Base-by-base conservation (phyloP, 2,888 invertebrate species). In the Catocala sponsa region DNA sequence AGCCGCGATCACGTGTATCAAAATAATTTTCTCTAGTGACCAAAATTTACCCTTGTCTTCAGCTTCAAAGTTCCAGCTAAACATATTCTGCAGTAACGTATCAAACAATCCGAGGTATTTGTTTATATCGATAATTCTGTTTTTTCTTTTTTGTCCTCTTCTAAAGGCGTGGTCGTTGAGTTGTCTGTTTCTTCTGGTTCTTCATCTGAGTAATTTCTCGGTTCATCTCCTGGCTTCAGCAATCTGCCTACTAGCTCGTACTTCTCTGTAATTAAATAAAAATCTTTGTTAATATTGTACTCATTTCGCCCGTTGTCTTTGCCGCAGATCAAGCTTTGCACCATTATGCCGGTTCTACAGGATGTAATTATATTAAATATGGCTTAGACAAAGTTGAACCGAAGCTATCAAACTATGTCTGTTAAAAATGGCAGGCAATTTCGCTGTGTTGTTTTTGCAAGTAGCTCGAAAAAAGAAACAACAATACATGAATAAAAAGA, bases 201-300 rank as follows among this genome's bases (percentile, higher is more conserved):
- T 80, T 98, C 98, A 81, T 99, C 98, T 0, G 98, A 98, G 90
- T 99, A 99, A 86, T 97, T 98, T 64, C 96, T 97, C 0, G 98
- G 97, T 81, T 97, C 96, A 82, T 99, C 99, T 10, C 98, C 99
- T 0, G 98, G 98, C 85, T 97, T 98, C 85, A 99, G 91, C 57
- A 99, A 94, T 82, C 97, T 96, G 12, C 99, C 99, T 43, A 99
- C 98, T 70, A 97, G 96, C 46, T 98, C 97, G 90, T 99, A 99
- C 91, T 98, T 98, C 95, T 99, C 99, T 98, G 95, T 9, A 96
- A 95, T 56, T 25, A 35, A 57, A 52, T 53, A 53, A 13, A 5
- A 25, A 44, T 10, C 33, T 42, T 35, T 38, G 6, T 4, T 38
- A 7, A 1, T 9, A 38, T 38, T 38, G 6, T 38, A 6, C 9